Conservation (phyloP, 92 coral and sea anemone species). For the Virgularia gustaviana region DNA sequence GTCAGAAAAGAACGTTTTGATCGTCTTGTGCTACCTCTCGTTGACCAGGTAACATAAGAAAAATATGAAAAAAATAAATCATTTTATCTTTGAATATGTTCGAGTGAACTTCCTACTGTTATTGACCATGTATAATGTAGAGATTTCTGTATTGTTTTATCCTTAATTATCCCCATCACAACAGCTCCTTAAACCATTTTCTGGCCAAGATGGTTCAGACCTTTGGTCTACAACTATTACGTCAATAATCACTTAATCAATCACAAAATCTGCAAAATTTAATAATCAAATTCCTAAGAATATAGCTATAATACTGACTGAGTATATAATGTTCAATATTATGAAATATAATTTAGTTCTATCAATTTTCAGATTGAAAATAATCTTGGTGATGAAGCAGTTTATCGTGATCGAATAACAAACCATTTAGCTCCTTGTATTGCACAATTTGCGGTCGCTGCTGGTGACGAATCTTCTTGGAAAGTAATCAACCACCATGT, state of each 20-base stretch:
- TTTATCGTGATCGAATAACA: slow-evolving; percentile 66
- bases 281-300: not conserved
- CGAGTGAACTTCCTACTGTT: too few relatives aligned
- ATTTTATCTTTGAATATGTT: too few relatives aligned
- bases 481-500: slow-evolving; percentile 87
- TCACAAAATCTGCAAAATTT: too few relatives aligned
- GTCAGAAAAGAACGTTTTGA: slow-evolving; percentile 79
- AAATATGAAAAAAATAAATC: too few relatives aligned
- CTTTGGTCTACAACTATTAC: too few relatives aligned
- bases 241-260: too few relatives aligned
- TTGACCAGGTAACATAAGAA: slow-evolving; percentile 77
- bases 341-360: not conserved
- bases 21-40: slow-evolving; percentile 79
- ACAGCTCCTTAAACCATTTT: too few relatives aligned
- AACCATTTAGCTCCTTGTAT: slow-evolving; percentile 85
- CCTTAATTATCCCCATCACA: too few relatives aligned
- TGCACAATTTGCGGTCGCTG: slow-evolving; percentile 92
- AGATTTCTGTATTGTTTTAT: too few relatives aligned
- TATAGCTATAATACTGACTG: not conserved
- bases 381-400: slow-evolving; percentile 58
- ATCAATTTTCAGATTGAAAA: slow-evolving; percentile 66
- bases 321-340: not conserved
- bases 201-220: too few relatives aligned
- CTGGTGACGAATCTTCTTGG: slow-evolving; percentile 91
- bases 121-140: too few relatives aligned